Evolutionary conservation across 2,113 vertebrate genomes (phyloP), one percentile per base, ranked within the genome.

Genomic region (Pygoscelis antarcticus): DNA sequence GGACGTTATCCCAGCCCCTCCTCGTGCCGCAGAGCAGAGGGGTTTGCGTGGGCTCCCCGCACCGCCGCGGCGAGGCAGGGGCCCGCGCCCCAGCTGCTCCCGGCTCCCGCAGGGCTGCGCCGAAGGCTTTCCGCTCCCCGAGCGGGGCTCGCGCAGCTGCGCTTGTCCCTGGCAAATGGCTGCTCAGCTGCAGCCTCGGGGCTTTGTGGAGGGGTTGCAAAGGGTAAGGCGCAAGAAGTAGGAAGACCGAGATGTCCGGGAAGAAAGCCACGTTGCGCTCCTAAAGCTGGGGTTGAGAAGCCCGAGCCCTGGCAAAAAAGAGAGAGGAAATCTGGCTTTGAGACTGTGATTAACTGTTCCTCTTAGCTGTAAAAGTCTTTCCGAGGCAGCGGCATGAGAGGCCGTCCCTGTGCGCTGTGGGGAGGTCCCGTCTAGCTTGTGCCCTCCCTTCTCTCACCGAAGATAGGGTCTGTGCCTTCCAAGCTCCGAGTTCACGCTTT

Each of bases 401-500:
- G 26, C 51, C 29, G 0, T 4, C 54, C 58, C 13, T 2, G 47
- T 4, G 44, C 55, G 16, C 10, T 11, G 13, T 1, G 51, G 58
- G 69, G 13, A 55, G 42, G 32, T 4, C 30, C 71, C 9, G 16
- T 4, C 32, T 6, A 4, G 15, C n/a, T 25, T 16, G 16, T 3
- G 19, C 44, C 16, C 22, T 13, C 74, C 42, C 61, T 16, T 9
- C 42, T 14, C 62, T 69, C 40, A 1, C 46, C 36, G 3, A 10
- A 19, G 11, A 11, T 0, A 1, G 57, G 20, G 6, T 12, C 29
- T 23, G 23, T 19, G 55, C 10, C 51, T 52, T 13, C 70, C 16
- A 8, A 51, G n/a, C 65, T 54, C 32, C 0, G 16, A 22, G 15
- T 4, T 68, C 8, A 3, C 10, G 0, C 22, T 8, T 8, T 4